A percentile compares a stretch with the other conserved stretches of the same genome.
Evolutionary conservation across 2,113 vertebrate species (phyloP).

Genomic region (Siniperca knerii): DNA sequence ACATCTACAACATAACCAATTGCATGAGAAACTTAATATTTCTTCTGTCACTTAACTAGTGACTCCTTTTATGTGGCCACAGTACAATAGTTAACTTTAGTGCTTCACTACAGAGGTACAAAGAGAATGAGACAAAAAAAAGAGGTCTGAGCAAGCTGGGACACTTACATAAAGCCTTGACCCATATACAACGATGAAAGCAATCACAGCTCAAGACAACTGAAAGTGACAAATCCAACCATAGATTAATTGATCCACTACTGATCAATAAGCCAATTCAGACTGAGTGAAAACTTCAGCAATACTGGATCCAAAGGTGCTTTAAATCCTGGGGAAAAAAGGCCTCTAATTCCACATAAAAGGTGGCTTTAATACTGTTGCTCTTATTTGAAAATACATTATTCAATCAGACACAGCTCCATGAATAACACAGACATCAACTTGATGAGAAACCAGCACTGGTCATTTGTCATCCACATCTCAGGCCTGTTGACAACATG

Average conservation of each 20-base stretch:
- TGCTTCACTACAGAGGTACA: not conserved
- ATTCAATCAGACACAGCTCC: conserved; percentile 56
- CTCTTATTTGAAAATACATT: conserved; percentile 38
- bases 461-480: conserved; percentile 77
- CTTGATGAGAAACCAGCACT: conserved; percentile 58
- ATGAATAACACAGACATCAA: conserved; percentile 67
- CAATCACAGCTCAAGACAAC: conserved; percentile 16
- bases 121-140: conserved; percentile 11
- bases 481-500: conserved; percentile 73
- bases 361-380: conserved; percentile 41
- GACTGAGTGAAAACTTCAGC: conserved; percentile 33
- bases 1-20: not conserved
- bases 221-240: conserved; percentile 61
- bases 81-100: not conserved
- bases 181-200: conserved; percentile 26
- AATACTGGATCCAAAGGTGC: conserved; percentile 5
- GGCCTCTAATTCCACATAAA: conserved; percentile 31
- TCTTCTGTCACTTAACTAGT: not conserved
- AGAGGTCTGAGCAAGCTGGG: not conserved
- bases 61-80: not conserved
- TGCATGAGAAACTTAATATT: not conserved
- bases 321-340: conserved; percentile 9
- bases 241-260: conserved; percentile 38
- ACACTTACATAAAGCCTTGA: conserved; percentile 25
- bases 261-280: conserved; percentile 54